These are phyloP conservation scores for Pogonocherus hispidulus DNA, from an alignment of 2,888 invertebrate species.

Conservation along the genomic window DNA sequence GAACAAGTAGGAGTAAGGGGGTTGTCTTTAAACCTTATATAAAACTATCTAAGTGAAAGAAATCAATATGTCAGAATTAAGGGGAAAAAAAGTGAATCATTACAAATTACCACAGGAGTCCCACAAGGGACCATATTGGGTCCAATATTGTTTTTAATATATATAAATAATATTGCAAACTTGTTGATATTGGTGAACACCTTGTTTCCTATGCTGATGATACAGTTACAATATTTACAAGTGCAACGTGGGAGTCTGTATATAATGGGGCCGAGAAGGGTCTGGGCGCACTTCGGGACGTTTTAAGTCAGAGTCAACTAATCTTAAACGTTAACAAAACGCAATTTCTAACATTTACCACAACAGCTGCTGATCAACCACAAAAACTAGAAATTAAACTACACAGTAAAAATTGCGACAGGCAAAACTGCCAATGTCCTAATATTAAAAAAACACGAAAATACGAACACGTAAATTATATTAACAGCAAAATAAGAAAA, in stretches of 20 bases:
- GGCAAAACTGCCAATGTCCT: background rate
- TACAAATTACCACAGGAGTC: background rate
- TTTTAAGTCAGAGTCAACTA: background rate
- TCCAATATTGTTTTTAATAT: background rate
- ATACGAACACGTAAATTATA: background rate
- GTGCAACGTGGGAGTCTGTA: background rate
- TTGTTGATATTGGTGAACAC: background rate
- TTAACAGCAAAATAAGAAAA: background rate
- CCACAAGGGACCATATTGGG: background rate
- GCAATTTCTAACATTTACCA: background rate
- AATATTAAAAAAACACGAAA: background rate
- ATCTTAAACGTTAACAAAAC: background rate
- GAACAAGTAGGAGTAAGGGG: no score
- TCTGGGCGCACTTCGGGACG: background rate
- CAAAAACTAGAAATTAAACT: background rate
- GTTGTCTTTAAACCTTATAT: no score
- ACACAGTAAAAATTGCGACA: background rate
- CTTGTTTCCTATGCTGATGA: background rate
- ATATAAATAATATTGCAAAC: no score
- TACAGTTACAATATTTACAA: background rate
- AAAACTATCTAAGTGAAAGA: no score
- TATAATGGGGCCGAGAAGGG: background rate
- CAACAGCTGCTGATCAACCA: background rate
- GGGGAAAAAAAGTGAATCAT: no score
- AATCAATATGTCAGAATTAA: no score